phyloP scores from a whole-genome alignment of 2,797 vertebrate genomes.

The Microtus californicus region DNA sequence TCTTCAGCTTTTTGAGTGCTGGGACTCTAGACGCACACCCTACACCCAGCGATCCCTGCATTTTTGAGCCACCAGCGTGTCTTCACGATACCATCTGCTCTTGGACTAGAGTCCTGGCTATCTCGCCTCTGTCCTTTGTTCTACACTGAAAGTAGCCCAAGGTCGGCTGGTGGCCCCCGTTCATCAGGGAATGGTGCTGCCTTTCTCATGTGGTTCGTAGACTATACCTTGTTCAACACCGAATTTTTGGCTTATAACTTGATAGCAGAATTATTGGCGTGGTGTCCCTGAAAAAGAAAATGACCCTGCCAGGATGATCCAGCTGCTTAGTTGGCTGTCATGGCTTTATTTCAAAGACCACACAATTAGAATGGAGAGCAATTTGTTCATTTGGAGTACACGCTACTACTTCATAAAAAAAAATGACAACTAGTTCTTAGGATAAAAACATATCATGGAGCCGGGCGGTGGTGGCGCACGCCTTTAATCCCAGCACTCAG shows the following conservation, averaged over 20 bases:
- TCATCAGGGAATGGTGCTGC: background rate
- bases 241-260: background rate
- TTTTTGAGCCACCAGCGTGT: background rate
- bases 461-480: too few species aligned
- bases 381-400: background rate
- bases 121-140: background rate
- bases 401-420: background rate
- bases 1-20: background rate
- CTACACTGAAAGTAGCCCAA: background rate
- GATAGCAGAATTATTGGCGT: background rate
- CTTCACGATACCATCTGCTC: background rate
- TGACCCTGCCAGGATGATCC: background rate
- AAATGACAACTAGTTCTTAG: background rate
- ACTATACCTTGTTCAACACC: background rate
- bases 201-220: background rate
- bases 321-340: background rate
- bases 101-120: background rate
- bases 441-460: too few species aligned
- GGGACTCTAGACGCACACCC: background rate
- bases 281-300: background rate
- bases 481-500: too few species aligned
- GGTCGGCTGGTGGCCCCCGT: background rate
- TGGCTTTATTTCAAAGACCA: background rate
- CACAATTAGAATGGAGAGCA: background rate
- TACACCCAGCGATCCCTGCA: background rate